A percentile compares a stretch with the other conserved stretches of the same genome.
Evolutionary conservation across 2,113 vertebrate species (phyloP).

Genomic region (Aleadryas rufinucha): DNA sequence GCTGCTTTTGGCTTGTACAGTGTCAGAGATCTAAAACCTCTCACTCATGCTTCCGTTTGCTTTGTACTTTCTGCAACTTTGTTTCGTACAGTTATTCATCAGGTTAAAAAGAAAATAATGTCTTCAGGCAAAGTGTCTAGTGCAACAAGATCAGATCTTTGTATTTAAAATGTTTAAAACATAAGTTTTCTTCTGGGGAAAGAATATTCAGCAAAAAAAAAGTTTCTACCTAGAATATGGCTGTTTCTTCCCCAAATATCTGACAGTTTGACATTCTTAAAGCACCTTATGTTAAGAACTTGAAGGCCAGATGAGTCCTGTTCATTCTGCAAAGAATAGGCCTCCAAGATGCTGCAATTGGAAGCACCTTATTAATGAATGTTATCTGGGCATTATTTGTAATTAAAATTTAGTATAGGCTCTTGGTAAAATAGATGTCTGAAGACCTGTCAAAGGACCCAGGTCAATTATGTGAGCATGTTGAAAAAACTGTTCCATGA

Average conservation of each 20-base stretch:
- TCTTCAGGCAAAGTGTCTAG: background rate
- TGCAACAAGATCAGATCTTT: background rate
- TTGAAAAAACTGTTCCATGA: background rate
- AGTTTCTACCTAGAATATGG: background rate
- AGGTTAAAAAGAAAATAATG: background rate
- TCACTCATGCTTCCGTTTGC: background rate
- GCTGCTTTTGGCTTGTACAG: background rate
- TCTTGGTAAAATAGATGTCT: background rate
- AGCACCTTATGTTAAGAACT: background rate
- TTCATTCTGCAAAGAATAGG: background rate
- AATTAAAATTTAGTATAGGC: background rate
- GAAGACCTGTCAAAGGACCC: background rate
- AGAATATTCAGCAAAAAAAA: background rate
- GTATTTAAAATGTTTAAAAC: conserved; percentile 4
- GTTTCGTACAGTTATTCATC: background rate
- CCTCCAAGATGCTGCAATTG: background rate
- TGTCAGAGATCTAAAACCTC: background rate
- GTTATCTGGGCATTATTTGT: background rate
- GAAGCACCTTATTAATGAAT: background rate
- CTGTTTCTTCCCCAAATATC: background rate
- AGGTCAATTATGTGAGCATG: background rate
- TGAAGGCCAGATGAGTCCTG: background rate
- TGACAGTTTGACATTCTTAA: background rate
- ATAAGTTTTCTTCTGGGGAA: background rate
- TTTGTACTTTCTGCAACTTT: background rate